Conservation (phyloP, 2,888 invertebrate species). For the Polylopha cassiicola region DNA sequence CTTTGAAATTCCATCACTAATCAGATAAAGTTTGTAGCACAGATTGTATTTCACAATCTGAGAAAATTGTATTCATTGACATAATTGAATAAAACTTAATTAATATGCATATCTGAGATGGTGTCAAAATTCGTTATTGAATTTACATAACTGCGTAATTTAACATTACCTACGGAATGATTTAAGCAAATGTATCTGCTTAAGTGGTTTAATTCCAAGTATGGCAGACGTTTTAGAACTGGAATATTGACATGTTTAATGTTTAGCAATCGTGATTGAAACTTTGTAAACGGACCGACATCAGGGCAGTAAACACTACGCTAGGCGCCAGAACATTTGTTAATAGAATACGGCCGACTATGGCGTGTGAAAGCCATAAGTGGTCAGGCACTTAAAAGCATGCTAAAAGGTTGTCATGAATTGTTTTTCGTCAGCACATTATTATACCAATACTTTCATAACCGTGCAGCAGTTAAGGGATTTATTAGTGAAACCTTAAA, state of each 20-base stretch:
- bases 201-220: conserved; percentile 2
- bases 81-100: conserved; percentile 19
- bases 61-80: conserved; percentile 12
- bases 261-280: conserved; percentile 46
- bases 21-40: conserved; percentile 12
- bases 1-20: conserved; percentile 6
- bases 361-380: conserved; percentile 54
- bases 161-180: conserved; percentile 9
- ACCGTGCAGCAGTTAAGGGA: too few relatives aligned
- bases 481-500: too few relatives aligned
- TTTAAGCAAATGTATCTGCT: conserved; percentile 7
- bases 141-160: conserved; percentile 17
- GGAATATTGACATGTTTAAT: too few relatives aligned
- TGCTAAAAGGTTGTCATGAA: conserved; percentile 50
- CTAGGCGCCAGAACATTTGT: conserved; percentile 43
- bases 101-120: conserved; percentile 13
- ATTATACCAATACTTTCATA: too few relatives aligned
- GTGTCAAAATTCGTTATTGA: conserved; percentile 6
- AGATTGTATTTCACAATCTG: conserved; percentile 12
- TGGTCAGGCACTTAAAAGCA: conserved; percentile 56
- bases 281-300: conserved; percentile 41
- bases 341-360: conserved; percentile 31
- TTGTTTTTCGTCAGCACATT: conserved; percentile 48
- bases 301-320: conserved; percentile 55
- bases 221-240: conserved; percentile 48